These are phyloP conservation scores for Thamnaconus septentrionalis DNA, from an alignment of 2,113 vertebrate species.

Conservation along the genomic window DNA sequence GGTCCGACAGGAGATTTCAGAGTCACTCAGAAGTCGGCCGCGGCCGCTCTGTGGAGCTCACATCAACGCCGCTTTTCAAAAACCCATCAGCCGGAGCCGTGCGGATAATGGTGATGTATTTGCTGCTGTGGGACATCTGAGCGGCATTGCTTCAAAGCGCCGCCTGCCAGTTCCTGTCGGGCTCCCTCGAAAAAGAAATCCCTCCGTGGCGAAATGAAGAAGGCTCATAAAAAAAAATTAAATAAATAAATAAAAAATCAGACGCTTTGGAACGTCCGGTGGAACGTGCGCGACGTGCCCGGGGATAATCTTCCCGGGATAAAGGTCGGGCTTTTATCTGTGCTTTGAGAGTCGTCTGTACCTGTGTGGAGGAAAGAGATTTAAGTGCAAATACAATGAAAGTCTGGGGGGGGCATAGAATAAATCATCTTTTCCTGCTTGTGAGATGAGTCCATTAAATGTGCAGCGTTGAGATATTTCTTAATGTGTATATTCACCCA, in stretches of 20 bases:
- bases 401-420: too few relatives aligned
- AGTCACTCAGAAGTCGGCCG: too few relatives aligned
- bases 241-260: too few relatives aligned
- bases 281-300: conserved; percentile 16
- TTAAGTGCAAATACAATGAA: too few relatives aligned
- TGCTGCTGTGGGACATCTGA: conserved; percentile 30
- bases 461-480: too few relatives aligned
- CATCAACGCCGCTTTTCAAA: conserved; percentile 22
- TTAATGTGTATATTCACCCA: too few relatives aligned
- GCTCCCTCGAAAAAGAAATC: conserved; percentile 21
- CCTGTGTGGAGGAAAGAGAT: conserved; percentile 2
- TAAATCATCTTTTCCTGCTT: too few relatives aligned
- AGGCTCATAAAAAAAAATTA: conserved; percentile 15
- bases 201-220: conserved; percentile 19
- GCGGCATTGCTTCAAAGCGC: conserved; percentile 52
- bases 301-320: conserved; percentile 23
- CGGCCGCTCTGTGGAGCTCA: background rate
- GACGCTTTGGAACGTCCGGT: background rate
- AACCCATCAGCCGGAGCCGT: conserved; percentile 42
- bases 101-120: conserved; percentile 52
- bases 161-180: conserved; percentile 25
- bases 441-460: too few relatives aligned
- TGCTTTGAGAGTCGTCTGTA: conserved; percentile 14
- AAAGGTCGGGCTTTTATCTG: conserved; percentile 2
- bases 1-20: too few relatives aligned